A percentile compares a stretch with the other conserved stretches of the same genome.
These are phyloP conservation scores for Encarsia formosa DNA, from an alignment of 2,888 invertebrate genomes.

Conservation along the genomic window DNA sequence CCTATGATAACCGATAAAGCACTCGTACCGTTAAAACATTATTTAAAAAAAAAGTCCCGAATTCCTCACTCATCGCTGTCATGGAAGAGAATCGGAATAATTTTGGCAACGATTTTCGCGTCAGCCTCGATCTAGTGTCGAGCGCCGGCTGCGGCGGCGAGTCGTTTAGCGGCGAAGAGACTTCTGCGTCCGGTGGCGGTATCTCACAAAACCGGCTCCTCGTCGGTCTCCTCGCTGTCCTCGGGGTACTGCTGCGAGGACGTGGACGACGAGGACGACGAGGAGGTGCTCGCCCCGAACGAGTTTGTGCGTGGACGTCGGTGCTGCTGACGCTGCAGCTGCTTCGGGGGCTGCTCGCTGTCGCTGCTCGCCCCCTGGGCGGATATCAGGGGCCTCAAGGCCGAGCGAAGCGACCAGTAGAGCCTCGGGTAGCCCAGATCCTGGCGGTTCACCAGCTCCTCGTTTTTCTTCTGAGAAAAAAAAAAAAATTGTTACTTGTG, in stretches of 20 bases:
- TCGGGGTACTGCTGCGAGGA: constrained; percentile 51
- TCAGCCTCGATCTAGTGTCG: constrained; percentile 12
- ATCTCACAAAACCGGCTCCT: constrained; percentile 60
- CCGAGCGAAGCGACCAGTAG: constrained; percentile 69
- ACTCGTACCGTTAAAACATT: neutral
- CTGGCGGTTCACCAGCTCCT: constrained; percentile 68
- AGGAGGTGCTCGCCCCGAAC: constrained; percentile 55
- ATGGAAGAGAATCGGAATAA: no score
- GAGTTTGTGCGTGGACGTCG: constrained; percentile 57
- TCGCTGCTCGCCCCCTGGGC: constrained; percentile 40
- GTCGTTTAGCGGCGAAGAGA: constrained; percentile 13
- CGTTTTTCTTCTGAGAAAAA: constrained; percentile 55
- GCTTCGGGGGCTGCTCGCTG: constrained; percentile 3
- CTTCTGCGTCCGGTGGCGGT: neutral
- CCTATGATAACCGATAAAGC: neutral
- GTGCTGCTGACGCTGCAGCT: constrained; percentile 18
- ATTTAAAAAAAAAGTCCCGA: neutral
- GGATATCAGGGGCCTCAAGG: constrained; percentile 73
- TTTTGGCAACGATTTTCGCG: neutral
- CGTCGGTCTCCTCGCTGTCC: constrained; percentile 58
- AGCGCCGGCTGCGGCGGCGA: constrained; percentile 3
- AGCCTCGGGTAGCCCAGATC: constrained; percentile 73
- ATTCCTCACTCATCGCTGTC: no score
- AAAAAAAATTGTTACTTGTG: neutral
- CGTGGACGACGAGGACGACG: constrained; percentile 47